Evolutionary conservation across 2,113 vertebrate genomes (phyloP).

Genomic region (Cebus imitator): DNA sequence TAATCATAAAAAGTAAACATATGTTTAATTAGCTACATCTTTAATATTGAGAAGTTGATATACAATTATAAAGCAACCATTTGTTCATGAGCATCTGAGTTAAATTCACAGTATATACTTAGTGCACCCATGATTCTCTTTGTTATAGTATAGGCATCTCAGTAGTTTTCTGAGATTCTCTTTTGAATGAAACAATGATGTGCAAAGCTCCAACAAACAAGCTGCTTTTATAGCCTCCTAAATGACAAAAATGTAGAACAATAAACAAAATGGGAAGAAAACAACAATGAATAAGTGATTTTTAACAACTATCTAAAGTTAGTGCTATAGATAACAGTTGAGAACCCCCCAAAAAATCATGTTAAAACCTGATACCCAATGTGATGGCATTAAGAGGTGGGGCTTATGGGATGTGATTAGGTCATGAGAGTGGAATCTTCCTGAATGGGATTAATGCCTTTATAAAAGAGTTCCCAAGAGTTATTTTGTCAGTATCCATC

Average conservation of each 20-base stretch:
- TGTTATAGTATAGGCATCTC: not conserved
- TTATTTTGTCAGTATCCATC: not conserved
- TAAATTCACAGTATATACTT: not conserved
- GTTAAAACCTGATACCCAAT: not conserved
- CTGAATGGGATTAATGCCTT: not conserved
- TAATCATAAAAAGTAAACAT: not conserved
- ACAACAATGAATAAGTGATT: not conserved
- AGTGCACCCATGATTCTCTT: not conserved
- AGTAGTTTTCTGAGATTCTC: not conserved
- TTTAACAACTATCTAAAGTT: not conserved
- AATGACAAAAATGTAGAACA: not conserved
- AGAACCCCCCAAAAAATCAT: not conserved
- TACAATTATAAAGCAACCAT: not conserved
- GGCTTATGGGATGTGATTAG: not conserved
- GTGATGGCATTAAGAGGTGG: not conserved
- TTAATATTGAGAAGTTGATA: not conserved
- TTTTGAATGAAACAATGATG: not conserved
- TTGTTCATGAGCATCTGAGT: not conserved
- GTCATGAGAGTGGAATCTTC: not conserved
- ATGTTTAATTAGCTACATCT: not conserved
- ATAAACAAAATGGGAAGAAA: not conserved
- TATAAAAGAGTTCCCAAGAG: not conserved
- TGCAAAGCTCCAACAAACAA: not conserved
- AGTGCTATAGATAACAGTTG: not conserved
- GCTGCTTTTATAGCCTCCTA: not conserved